phyloP scores from a whole-genome alignment of 2,113 vertebrate genomes.

The Tragelaphus scriptus region DNA sequence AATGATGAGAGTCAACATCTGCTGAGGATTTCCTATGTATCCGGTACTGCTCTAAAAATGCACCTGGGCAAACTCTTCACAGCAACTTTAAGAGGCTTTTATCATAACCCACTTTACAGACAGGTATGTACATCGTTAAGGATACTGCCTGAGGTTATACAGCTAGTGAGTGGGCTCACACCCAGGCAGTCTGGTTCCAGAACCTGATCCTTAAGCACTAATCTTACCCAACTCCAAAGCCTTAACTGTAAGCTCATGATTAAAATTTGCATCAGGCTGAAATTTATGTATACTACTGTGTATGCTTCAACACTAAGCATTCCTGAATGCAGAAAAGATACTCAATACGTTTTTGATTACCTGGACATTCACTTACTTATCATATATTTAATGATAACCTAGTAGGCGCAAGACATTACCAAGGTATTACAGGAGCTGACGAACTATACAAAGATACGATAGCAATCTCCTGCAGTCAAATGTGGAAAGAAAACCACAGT shows the following conservation, averaged over 20 bases:
- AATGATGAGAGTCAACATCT: neutral
- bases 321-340: neutral
- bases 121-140: neutral
- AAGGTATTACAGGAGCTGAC: neutral
- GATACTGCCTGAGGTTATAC: neutral
- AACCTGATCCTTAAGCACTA: neutral
- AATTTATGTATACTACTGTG: neutral
- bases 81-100: neutral
- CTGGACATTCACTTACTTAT: neutral
- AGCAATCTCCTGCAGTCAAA: neutral
- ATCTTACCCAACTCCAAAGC: neutral
- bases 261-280: neutral
- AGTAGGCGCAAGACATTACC: neutral
- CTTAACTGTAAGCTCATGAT: neutral
- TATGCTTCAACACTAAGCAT: neutral
- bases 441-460: neutral
- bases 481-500: neutral
- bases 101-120: neutral
- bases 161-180: neutral
- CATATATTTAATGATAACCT: neutral
- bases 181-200: neutral
- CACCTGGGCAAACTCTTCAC: neutral
- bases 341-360: neutral
- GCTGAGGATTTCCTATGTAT: neutral
- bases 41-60: neutral